These are phyloP conservation scores for Pampusana beccarii DNA, from an alignment of 2,113 vertebrate species.

Conservation along the genomic window DNA sequence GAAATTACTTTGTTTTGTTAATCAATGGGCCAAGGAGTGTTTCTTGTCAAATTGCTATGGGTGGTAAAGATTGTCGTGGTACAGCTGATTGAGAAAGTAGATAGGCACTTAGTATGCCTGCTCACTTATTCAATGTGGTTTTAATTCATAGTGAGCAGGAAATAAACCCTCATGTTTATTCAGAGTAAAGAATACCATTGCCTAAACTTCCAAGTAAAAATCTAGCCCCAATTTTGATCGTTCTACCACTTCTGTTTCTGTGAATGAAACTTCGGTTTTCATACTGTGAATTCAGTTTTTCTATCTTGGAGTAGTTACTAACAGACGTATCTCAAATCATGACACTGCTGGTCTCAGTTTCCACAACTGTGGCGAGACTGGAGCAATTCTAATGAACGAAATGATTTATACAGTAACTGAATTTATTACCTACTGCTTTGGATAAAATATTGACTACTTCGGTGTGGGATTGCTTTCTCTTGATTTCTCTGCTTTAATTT, in stretches of 20 bases:
- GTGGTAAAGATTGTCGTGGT: neutral
- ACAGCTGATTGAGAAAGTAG: neutral
- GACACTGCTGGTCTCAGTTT: neutral
- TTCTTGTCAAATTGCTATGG: neutral
- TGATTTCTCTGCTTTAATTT: neutral
- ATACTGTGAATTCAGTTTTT: neutral
- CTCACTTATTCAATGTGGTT: fast-evolving
- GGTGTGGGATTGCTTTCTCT: neutral
- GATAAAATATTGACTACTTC: neutral
- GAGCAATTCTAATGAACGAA: neutral
- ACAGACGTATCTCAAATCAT: neutral
- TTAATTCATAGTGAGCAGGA: neutral
- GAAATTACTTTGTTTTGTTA: neutral
- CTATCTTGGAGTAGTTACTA: neutral
- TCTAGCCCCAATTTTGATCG: fast-evolving
- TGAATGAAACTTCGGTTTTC: neutral
- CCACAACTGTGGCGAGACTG: neutral
- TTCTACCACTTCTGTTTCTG: neutral
- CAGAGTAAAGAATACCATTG: neutral
- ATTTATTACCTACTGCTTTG: neutral
- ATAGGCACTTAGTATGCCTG: no score
- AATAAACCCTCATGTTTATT: neutral
- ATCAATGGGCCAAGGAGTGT: neutral
- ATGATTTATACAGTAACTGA: neutral
- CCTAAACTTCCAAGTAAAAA: neutral